Conservation (phyloP, 2,888 invertebrate species). For the Lysandra bellargus region DNA sequence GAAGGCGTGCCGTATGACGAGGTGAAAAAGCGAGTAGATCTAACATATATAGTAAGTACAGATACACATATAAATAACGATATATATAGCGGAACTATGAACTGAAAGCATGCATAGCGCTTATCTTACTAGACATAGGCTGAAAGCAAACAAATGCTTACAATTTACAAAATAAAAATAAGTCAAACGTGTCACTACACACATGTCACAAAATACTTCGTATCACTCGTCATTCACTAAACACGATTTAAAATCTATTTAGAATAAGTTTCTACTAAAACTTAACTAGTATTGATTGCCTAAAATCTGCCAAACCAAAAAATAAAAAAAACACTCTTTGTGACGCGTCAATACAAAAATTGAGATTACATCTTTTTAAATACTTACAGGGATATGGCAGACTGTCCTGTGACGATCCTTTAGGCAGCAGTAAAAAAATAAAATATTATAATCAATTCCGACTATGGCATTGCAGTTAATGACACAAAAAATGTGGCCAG, state of each 20-base stretch:
- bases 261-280: conserved; percentile 36
- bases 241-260: conserved; percentile 33
- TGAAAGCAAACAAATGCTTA: conserved; percentile 80
- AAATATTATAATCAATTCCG: conserved; percentile 44
- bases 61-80: conserved; percentile 68
- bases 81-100: conserved; percentile 75
- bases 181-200: conserved; percentile 47
- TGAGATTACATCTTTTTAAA: conserved; percentile 39
- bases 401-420: conserved; percentile 83
- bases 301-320: conserved; percentile 36
- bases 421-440: conserved; percentile 59
- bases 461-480: conserved; percentile 22
- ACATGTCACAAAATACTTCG: conserved; percentile 52
- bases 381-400: conserved; percentile 84
- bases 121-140: conserved; percentile 62
- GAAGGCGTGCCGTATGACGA: conserved; percentile 77
- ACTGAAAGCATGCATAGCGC: conserved; percentile 80
- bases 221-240: conserved; percentile 54
- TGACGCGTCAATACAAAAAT: conserved; percentile 34
- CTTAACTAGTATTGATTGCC: conserved; percentile 35
- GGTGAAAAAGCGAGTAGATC: conserved; percentile 66
- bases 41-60: conserved; percentile 76
- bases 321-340: conserved; percentile 50
- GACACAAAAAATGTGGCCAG: conserved; percentile 12
- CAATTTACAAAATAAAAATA: conserved; percentile 74